Base-by-base conservation (phyloP, 2,113 vertebrate species). In the Nyctereutes procyonoides region DNA sequence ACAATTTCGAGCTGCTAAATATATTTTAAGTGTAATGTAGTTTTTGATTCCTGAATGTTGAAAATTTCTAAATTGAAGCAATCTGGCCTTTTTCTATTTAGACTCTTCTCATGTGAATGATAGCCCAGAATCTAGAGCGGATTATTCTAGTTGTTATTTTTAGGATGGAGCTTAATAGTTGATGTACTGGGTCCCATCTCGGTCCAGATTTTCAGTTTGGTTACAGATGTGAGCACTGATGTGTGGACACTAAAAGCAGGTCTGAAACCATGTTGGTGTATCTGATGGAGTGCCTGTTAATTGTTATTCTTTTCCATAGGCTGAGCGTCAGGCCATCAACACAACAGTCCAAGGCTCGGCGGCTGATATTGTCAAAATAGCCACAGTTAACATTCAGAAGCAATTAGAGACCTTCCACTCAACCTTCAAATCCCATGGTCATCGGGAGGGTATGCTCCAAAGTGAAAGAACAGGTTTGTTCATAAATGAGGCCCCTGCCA, bases 301-400 rank as follows among this genome's bases (percentile, higher is more conserved):
- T 86, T 95, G 19, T 81, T 77, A 83, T 43, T 96, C n/a, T 93
- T 48, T 73, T 65, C 20, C 73, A 80, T 97, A 99, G 99, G 99
- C 99, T 38, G 99, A 99, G 97, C 99, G 99, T 19, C 99, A 99
- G 98, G 99, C 99, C 5, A 99, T 99, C 96, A 99, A 99, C 97
- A 99, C 99, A 10, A 99, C 99, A 3, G 99, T 99, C 14, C 99
- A 99, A 98, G 99, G 99, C 53, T 99, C 99, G 8, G 99, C 99
- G 0, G 99, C 99, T 15, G 99, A 99, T 98, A 99, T 99, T 38
- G 99, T 99, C 38, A 99, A 99, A 99, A 98, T 98, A 19, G 99
- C 99, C 74, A 99, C 99, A 0, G 99, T 99, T 91, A 99, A 99
- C 97, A 99, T 99, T 94, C 99, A 99, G 98, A 99, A 97, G 65